These are phyloP conservation scores for Drosophila recens DNA, from an alignment of 2,888 invertebrate genomes.

Conservation along the genomic window DNA sequence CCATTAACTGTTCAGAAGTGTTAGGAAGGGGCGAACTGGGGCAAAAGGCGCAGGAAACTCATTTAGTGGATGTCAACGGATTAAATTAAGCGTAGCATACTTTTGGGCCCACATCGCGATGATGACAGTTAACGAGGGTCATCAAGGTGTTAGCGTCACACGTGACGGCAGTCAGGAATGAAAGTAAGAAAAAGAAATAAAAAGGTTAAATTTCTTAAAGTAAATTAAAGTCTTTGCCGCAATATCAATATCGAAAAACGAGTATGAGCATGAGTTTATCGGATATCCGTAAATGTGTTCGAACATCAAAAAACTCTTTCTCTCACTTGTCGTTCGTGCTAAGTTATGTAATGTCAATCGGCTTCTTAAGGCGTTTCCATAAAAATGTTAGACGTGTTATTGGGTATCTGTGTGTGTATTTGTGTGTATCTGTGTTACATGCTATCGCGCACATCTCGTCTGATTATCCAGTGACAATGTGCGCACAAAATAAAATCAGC, in stretches of 20 bases:
- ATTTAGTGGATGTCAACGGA: conserved; percentile 23
- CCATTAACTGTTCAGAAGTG: conserved; percentile 2
- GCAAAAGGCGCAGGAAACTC: conserved; percentile 16
- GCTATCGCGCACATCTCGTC: conserved; percentile 55
- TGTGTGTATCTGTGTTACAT: conserved; percentile 28
- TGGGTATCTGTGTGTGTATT: conserved; percentile 12
- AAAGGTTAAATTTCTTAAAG: conserved; percentile 15
- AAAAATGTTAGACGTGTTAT: conserved; percentile 47
- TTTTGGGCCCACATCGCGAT: conserved; percentile 24
- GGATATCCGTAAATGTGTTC: conserved; percentile 4
- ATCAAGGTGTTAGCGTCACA: conserved; percentile 22
- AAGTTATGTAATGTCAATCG: conserved; percentile 32
- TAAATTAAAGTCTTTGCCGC: conserved; percentile 4
- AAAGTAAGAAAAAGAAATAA: not conserved
- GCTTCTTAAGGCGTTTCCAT: conserved; percentile 25
- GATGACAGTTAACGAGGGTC: conserved; percentile 37
- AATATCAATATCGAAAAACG: conserved; percentile 1
- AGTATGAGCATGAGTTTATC: not conserved
- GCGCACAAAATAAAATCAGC: conserved; percentile 77
- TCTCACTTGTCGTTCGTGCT: not conserved
- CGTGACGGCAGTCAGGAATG: conserved; percentile 2
- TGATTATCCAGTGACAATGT: conserved; percentile 79
- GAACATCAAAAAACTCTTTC: conserved; percentile 24
- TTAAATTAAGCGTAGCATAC: conserved; percentile 35
- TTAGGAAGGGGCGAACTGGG: not conserved